These are phyloP conservation scores for Carpatolechia fugitivella DNA, from an alignment of 2,888 invertebrate species.

Conservation along the genomic window DNA sequence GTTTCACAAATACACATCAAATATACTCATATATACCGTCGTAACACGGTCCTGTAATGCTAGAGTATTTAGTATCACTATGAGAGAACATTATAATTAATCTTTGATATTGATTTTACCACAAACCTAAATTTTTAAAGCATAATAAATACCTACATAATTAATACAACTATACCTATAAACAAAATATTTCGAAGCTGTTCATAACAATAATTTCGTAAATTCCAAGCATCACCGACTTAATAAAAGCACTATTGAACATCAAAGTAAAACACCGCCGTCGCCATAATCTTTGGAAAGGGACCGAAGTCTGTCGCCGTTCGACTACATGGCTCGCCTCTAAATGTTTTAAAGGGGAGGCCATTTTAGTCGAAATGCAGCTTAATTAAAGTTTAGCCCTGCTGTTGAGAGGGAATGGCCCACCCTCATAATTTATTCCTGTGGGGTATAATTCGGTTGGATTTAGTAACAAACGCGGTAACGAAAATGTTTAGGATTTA, in stretches of 20 bases:
- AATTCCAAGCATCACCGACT: not conserved
- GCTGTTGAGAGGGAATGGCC: constrained; percentile 61
- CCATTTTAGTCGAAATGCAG: constrained; percentile 66
- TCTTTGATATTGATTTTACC: too few relatives aligned
- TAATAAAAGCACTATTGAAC: not conserved
- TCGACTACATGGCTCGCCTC: constrained; percentile 44
- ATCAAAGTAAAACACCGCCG: not conserved
- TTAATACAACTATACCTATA: too few relatives aligned
- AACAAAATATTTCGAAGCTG: too few relatives aligned
- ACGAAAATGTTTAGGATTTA: constrained; percentile 51
- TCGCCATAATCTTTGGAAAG: not conserved
- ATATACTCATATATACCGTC: too few relatives aligned
- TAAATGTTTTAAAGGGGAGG: constrained; percentile 64
- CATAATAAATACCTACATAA: too few relatives aligned
- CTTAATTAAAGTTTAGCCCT: constrained; percentile 71
- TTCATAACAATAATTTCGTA: too few relatives aligned
- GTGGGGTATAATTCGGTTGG: constrained; percentile 63
- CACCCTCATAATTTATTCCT: constrained; percentile 71
- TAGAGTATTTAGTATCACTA: too few relatives aligned
- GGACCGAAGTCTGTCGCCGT: constrained; percentile 38
- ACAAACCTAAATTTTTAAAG: too few relatives aligned
- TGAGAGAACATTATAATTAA: too few relatives aligned
- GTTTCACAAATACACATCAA: too few relatives aligned
- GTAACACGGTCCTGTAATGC: too few relatives aligned
- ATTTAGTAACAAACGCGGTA: constrained; percentile 62